Evolutionary conservation across 2,888 invertebrate genomes (phyloP).

Genomic region (Agrenia bidenticulata): DNA sequence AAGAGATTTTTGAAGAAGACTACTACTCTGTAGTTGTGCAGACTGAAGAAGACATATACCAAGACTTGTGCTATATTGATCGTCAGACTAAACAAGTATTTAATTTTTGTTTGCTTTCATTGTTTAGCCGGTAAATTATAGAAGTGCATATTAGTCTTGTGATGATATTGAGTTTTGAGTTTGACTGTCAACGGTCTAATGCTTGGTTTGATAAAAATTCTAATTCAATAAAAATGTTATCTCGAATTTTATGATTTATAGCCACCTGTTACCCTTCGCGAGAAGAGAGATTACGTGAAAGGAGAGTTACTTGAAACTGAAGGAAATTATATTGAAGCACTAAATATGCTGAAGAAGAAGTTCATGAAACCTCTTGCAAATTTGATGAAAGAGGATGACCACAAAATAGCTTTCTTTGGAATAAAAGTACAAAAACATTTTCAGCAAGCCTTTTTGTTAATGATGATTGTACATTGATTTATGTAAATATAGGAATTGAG

Average conservation of each 20-base stretch:
- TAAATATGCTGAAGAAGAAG: conserved; percentile 77
- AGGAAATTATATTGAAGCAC: conserved; percentile 91
- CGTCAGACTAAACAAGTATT: conserved; percentile 51
- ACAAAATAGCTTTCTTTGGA: conserved; percentile 80
- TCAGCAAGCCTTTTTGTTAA: background rate
- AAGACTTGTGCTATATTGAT: conserved; percentile 76
- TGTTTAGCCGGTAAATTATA: background rate
- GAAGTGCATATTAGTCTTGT: background rate
- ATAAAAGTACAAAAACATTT: conserved; percentile 65
- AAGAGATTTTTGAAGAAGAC: conserved; percentile 47
- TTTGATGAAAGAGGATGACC: conserved; percentile 72
- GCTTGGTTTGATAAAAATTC: too few relatives aligned
- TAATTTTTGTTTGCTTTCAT: too few relatives aligned
- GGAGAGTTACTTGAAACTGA: conserved; percentile 95
- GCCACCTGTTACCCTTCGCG: conserved; percentile 56
- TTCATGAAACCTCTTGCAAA: conserved; percentile 76
- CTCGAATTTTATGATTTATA: conserved; percentile 21
- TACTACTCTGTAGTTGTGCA: conserved; percentile 50
- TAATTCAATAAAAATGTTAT: too few relatives aligned
- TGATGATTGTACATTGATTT: background rate
- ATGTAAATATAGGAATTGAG: conserved; percentile 59
- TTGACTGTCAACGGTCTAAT: too few relatives aligned
- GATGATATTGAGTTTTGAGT: background rate
- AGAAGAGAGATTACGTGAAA: conserved; percentile 90
- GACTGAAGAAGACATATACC: conserved; percentile 85